phyloP scores from a whole-genome alignment of 2,888 invertebrate genomes.

The Netelia virgata region DNA sequence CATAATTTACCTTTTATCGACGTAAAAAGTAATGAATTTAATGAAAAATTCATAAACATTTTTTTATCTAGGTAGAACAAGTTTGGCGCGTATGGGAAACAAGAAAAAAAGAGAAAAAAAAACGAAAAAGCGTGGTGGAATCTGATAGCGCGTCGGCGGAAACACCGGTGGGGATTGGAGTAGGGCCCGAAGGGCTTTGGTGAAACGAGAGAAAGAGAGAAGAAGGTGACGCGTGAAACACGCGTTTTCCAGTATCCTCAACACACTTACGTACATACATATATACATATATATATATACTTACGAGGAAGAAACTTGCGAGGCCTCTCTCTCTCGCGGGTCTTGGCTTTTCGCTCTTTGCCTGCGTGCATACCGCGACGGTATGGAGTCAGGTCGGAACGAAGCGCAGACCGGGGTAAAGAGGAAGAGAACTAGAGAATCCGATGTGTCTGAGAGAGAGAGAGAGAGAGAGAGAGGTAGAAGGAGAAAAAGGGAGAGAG shows the following conservation, averaged over 20 bases:
- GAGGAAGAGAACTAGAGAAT: conserved; percentile 13
- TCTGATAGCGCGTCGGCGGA: conserved; percentile 46
- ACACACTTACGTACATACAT: not conserved
- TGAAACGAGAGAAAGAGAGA: not conserved
- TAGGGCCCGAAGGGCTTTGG: conserved; percentile 1
- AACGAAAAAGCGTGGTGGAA: no score
- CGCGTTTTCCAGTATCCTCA: not conserved
- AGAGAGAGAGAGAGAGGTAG: not conserved
- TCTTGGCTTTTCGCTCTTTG: conserved; percentile 45
- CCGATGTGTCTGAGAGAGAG: not conserved
- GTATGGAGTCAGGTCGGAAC: conserved; percentile 46
- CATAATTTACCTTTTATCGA: no score
- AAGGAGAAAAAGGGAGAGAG: conserved; percentile 50
- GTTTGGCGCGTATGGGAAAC: no score
- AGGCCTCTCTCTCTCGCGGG: conserved; percentile 53
- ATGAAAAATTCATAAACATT: no score
- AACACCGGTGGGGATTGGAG: conserved; percentile 13
- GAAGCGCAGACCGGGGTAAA: conserved; percentile 32
- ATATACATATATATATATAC: not conserved
- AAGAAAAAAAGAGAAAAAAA: no score
- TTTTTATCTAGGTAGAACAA: no score
- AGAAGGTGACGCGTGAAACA: conserved; percentile 18
- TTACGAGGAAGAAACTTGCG: conserved; percentile 36
- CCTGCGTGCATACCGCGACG: conserved; percentile 61
- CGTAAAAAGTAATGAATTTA: no score